Percentiles rank a stretch among this genome's conserved stretches.
These are phyloP conservation scores for Mormyrus proboscirostris DNA, from an alignment of 2,797 vertebrate species.

Conservation along the genomic window DNA sequence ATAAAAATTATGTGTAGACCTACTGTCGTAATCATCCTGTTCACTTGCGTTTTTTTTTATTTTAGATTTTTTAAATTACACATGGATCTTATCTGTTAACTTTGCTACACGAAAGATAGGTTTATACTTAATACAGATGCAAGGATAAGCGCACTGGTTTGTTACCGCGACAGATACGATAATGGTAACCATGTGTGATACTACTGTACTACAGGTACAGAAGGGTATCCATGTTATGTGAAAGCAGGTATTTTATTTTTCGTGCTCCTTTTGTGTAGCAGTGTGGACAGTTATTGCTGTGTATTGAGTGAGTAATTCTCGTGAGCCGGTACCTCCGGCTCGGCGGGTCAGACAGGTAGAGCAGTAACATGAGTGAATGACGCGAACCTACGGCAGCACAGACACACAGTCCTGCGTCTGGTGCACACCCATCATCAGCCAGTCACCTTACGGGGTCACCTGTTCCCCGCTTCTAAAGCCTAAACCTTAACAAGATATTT, in stretches of 20 bases:
- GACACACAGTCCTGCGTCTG: constrained; percentile 28
- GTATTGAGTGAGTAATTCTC: constrained; percentile 41
- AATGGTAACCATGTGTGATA: not conserved
- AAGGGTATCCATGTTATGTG: not conserved
- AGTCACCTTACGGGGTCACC: constrained; percentile 15
- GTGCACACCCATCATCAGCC: constrained; percentile 19
- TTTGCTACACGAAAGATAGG: not conserved
- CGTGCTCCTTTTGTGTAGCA: not conserved
- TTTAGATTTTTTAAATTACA: not conserved
- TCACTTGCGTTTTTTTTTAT: not conserved
- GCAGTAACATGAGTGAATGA: constrained; percentile 47
- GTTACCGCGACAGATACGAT: constrained; percentile 15
- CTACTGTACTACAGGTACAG: not conserved
- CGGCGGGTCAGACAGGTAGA: constrained; percentile 63
- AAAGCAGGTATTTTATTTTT: constrained; percentile 4
- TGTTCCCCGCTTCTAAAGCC: constrained; percentile 34
- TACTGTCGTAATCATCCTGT: not conserved
- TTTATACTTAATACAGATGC: not conserved
- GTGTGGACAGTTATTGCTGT: constrained; percentile 32
- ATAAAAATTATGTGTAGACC: not conserved
- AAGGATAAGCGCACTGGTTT: constrained; percentile 13
- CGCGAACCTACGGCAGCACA: constrained; percentile 37
- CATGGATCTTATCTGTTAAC: not conserved
- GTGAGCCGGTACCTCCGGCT: constrained; percentile 57
- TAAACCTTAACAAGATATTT: constrained; percentile 21